Evolutionary conservation across 2,888 invertebrate genomes (phyloP).

Genomic region (Fabriciana adippe): DNA sequence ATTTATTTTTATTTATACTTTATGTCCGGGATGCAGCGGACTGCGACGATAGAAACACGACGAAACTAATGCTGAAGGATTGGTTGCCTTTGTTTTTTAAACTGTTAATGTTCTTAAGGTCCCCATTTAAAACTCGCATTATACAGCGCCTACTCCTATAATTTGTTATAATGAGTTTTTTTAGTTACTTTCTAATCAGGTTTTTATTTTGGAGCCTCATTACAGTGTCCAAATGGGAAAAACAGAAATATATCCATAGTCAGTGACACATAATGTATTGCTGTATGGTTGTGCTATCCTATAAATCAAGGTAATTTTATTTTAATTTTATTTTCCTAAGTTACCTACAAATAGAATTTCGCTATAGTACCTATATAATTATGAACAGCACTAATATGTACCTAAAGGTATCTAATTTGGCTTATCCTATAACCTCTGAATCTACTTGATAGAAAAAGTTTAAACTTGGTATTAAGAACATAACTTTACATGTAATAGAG

Average conservation of each 20-base stretch:
- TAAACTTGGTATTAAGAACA: no score
- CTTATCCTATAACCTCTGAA: no score
- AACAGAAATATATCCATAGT: neutral
- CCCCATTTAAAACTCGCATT: constrained; percentile 3
- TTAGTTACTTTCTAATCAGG: constrained; percentile 8
- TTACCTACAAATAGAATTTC: no score
- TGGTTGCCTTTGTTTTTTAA: constrained; percentile 24
- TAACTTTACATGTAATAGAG: no score
- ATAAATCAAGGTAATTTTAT: no score
- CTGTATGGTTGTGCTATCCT: no score
- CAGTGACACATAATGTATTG: neutral
- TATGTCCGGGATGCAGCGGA: constrained; percentile 53
- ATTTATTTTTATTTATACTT: constrained; percentile 72
- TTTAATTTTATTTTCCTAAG: no score
- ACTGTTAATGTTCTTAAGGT: constrained; percentile 14
- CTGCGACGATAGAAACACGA: constrained; percentile 46
- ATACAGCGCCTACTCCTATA: neutral
- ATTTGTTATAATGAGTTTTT: constrained; percentile 7
- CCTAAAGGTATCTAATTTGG: no score
- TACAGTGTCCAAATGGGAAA: neutral
- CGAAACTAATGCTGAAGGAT: constrained; percentile 41
- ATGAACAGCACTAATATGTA: no score
- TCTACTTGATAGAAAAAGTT: no score
- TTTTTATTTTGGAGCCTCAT: neutral
- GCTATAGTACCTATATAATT: no score